Evolutionary conservation across 1,140 invertebrate genomes (phyloP).

Genomic region (Phymorhynchus buccinoides): DNA sequence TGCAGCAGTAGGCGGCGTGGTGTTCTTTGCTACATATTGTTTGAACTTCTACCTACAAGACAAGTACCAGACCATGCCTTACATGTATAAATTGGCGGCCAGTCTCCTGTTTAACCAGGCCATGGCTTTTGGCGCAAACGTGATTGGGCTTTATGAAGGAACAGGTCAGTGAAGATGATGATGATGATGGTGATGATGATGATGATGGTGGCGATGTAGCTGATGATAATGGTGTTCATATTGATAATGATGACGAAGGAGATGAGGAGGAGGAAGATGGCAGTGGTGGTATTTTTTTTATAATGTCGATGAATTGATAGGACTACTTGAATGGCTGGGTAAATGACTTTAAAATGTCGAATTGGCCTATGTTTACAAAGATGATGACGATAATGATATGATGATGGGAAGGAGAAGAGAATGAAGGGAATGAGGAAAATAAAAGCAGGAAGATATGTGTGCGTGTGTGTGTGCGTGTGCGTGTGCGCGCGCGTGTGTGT

Average conservation of each 20-base stretch:
- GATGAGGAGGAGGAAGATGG: not conserved
- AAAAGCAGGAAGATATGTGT: too few relatives aligned
- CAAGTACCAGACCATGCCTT: too few relatives aligned
- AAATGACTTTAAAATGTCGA: too few relatives aligned
- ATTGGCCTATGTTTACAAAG: not conserved
- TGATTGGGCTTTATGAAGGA: slow-evolving; percentile 62
- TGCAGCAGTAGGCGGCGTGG: slow-evolving; percentile 64
- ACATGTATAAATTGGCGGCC: slow-evolving; percentile 49
- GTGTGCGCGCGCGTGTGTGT: too few relatives aligned
- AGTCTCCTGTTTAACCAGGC: too few relatives aligned
- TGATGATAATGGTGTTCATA: slow-evolving; percentile 8
- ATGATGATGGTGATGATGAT: not conserved
- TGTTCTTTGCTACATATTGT: slow-evolving; percentile 67
- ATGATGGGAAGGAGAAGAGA: too few relatives aligned
- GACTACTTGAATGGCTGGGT: slow-evolving; percentile 23
- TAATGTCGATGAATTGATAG: slow-evolving; percentile 60
- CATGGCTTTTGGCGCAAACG: too few relatives aligned
- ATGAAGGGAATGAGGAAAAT: too few relatives aligned
- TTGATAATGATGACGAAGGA: not conserved
- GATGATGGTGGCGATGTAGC: slow-evolving; percentile 1
- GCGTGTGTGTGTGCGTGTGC: too few relatives aligned
- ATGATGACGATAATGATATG: not conserved
- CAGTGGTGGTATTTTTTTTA: slow-evolving; percentile 54
- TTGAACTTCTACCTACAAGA: slow-evolving; percentile 77
- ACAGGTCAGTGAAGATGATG: slow-evolving; percentile 65